phyloP scores from a whole-genome alignment of 2,113 vertebrate species.

The Porphyrio hochstetteri region DNA sequence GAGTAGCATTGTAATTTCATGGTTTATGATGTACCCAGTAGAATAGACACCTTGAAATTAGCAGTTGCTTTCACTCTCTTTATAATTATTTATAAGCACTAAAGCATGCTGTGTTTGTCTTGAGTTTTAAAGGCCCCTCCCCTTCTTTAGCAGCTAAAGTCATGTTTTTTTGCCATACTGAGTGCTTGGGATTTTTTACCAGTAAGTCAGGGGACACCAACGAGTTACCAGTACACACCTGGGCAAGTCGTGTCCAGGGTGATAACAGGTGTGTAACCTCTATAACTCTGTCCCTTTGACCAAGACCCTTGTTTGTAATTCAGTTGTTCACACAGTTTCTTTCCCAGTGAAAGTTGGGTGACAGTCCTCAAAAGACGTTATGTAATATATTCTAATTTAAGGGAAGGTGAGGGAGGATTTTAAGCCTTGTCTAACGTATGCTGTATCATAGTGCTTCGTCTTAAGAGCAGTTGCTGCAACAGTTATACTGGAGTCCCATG shows the following conservation, averaged over 20 bases:
- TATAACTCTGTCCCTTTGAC: not conserved
- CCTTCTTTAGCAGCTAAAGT: not conserved
- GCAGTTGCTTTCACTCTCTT: not conserved
- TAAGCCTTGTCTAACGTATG: not conserved
- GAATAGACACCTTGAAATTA: not conserved
- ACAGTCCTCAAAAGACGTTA: not conserved
- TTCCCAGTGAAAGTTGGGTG: not conserved
- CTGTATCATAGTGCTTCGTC: not conserved
- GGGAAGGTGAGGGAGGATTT: not conserved
- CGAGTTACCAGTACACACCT: not conserved
- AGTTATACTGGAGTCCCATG: not conserved
- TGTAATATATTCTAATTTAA: not conserved
- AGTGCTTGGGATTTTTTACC: not conserved
- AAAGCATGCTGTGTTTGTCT: not conserved
- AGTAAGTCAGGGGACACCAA: not conserved
- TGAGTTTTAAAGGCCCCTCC: not conserved
- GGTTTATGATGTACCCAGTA: not conserved
- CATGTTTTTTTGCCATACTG: not conserved
- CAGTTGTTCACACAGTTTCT: not conserved
- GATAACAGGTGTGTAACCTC: not conserved
- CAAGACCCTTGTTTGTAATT: not conserved
- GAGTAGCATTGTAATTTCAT: not conserved
- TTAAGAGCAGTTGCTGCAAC: not conserved
- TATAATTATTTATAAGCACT: not conserved
- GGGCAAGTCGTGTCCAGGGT: not conserved